phyloP scores from a whole-genome alignment of 2,888 invertebrate genomes.

The Xylota segnis region DNA sequence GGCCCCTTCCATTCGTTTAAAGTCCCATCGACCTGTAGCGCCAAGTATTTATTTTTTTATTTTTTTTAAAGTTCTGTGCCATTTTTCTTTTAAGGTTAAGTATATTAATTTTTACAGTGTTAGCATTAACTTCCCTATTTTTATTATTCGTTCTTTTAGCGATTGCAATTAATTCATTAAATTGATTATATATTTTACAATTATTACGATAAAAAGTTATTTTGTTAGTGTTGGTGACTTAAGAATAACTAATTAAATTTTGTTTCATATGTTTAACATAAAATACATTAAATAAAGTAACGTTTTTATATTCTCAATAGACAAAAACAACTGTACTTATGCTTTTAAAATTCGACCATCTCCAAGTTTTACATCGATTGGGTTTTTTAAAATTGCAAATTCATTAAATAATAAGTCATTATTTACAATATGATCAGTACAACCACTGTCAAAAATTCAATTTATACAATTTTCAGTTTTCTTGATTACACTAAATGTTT shows the following conservation, averaged over 20 bases:
- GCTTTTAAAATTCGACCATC: constrained; percentile 27
- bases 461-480: constrained; percentile 1
- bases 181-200: constrained; percentile 27
- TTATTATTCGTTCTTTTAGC: constrained; percentile 4
- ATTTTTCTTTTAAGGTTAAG: constrained; percentile 68
- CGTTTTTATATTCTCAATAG: too few relatives aligned
- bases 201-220: constrained; percentile 30
- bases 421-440: constrained; percentile 40
- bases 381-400: constrained; percentile 17
- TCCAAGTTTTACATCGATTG: constrained; percentile 17
- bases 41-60: too few relatives aligned
- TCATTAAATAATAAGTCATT: constrained; percentile 27
- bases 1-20: too few relatives aligned
- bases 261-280: constrained; percentile 45
- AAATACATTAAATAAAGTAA: constrained; percentile 46
- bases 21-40: too few relatives aligned
- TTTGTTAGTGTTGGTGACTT: constrained; percentile 39
- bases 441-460: constrained; percentile 36
- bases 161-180: constrained; percentile 32
- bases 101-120: constrained; percentile 24
- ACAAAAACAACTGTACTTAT: too few relatives aligned
- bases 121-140: constrained; percentile 19
- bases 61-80: too few relatives aligned
- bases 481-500: neutral
- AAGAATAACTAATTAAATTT: constrained; percentile 49